A percentile compares a stretch with the other conserved stretches of the same genome.
phyloP scores from a whole-genome alignment of 2,797 vertebrate species.

The Decapterus maruadsi region DNA sequence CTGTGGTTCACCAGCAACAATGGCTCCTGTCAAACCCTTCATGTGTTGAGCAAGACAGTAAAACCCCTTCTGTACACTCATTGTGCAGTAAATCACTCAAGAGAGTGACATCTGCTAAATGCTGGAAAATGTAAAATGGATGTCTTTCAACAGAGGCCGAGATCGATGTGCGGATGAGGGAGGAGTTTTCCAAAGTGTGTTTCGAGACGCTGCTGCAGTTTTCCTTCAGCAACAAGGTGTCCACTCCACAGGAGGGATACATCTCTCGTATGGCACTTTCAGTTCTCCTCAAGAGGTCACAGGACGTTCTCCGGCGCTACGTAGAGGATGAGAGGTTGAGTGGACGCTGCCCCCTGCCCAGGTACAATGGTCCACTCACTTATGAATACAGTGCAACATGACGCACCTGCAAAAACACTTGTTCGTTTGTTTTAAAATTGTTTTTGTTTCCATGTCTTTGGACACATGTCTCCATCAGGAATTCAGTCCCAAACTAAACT shows the following conservation, averaged over 20 bases:
- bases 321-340: slow-evolving; percentile 97
- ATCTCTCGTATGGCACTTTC: slow-evolving; percentile 99
- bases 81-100: slow-evolving; percentile 8
- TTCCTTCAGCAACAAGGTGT: slow-evolving; percentile 99
- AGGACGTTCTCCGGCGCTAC: slow-evolving; percentile 94
- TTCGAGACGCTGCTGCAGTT: slow-evolving; percentile 99
- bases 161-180: slow-evolving; percentile 97
- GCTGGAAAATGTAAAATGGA: neutral
- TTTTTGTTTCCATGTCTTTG: neutral
- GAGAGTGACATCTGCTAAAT: neutral
- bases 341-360: slow-evolving; percentile 97
- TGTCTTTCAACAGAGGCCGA: slow-evolving; percentile 91
- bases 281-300: slow-evolving; percentile 95
- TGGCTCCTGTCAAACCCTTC: slow-evolving; percentile 13
- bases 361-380: slow-evolving; percentile 79
- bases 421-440: neutral
- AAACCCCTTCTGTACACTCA: neutral
- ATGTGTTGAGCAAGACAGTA: slow-evolving; percentile 9
- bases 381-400: too few relatives aligned
- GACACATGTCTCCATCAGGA: neutral
- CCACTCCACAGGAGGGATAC: slow-evolving; percentile 99
- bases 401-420: neutral
- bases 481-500: neutral
- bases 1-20: slow-evolving; percentile 9
- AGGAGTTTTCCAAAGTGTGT: slow-evolving; percentile 99